Evolutionary conservation across 2,113 vertebrate species (phyloP), one percentile per base, ranked within the genome.

Genomic region (Microcebus lehilahytsara): DNA sequence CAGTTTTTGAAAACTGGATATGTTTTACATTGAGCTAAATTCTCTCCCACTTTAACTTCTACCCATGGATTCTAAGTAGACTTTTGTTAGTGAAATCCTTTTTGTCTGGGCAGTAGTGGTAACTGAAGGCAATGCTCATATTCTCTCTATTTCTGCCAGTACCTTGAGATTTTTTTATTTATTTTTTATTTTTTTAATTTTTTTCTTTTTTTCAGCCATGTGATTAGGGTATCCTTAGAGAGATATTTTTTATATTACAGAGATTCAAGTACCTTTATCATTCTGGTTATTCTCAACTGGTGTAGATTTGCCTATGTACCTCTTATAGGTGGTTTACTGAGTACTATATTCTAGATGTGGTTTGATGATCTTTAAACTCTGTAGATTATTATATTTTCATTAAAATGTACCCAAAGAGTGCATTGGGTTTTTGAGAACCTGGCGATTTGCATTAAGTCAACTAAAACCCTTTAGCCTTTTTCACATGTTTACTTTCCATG

Each of bases 11-110:
- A 95, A 89, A 62, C 37, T 67, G 64, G 67, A 80, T 93, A 75
- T 94, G 22, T 86, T 97, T 86, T 84, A 90, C 53, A 84, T 34
- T 86, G 60, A 97, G 10, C 64, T 89, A 77, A 95, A 96, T 40
- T 37, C 30, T 93, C 53, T 92, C 17, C 56, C 49, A n/a, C 56
- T 96, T 92, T 88, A 79, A 56, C 27, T 91, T 83, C 34, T 49
- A 71, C 60, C 19, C 6, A 5, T 80, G 91, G 30, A 40, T 89
- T 93, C 60, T 96, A 34, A 69, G 78, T 96, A 86, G 27, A 67
- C 13, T 93, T 92, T 78, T 92, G 67, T 69, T 85, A n/a, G 7
- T 89, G 23, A 64, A 89, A 62, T 69, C 9, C 17, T 85, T 67
- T 89, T 74, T 69, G 42, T 67, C 86, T 3, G 42, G 72, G 46